Percentiles rank a stretch among this genome's conserved stretches.
phyloP scores from a whole-genome alignment of 1,140 invertebrate genomes.

The Drosophila truncata region DNA sequence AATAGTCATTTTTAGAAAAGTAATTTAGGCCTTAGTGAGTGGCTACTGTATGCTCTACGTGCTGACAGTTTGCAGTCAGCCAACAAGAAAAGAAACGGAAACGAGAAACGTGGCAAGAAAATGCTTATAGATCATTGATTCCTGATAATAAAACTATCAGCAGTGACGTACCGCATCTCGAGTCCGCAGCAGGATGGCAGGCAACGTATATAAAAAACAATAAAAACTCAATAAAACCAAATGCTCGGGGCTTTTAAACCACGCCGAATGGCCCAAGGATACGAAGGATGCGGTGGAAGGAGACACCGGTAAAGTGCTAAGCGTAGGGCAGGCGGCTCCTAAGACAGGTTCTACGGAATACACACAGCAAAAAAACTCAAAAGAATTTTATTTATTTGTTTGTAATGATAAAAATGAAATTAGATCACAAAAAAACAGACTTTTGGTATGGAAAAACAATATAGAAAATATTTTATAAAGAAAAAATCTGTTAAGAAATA shows the following conservation, averaged over 20 bases:
- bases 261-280: slow-evolving; percentile 54
- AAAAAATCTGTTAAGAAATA: too few species aligned
- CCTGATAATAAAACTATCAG: slow-evolving; percentile 81
- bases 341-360: neutral
- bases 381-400: too few species aligned
- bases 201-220: slow-evolving; percentile 76
- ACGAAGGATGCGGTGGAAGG: slow-evolving; percentile 32
- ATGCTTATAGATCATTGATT: slow-evolving; percentile 81
- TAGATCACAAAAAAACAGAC: too few species aligned
- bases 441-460: neutral
- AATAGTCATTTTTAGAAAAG: neutral
- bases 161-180: slow-evolving; percentile 47
- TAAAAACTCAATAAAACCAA: slow-evolving; percentile 83
- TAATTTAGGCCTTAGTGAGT: neutral
- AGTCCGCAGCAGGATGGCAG: slow-evolving; percentile 28
- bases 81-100: slow-evolving; percentile 35
- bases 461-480: neutral
- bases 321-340: slow-evolving; percentile 29
- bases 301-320: slow-evolving; percentile 72
- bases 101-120: slow-evolving; percentile 55
- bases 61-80: slow-evolving; percentile 50
- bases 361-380: neutral
- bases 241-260: slow-evolving; percentile 79
- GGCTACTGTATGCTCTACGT: slow-evolving; percentile 41
- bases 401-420: too few species aligned